Evolutionary conservation across 2,113 vertebrate genomes (phyloP), one percentile per base, ranked within the genome.

Genomic region (Chinchilla lanigera): DNA sequence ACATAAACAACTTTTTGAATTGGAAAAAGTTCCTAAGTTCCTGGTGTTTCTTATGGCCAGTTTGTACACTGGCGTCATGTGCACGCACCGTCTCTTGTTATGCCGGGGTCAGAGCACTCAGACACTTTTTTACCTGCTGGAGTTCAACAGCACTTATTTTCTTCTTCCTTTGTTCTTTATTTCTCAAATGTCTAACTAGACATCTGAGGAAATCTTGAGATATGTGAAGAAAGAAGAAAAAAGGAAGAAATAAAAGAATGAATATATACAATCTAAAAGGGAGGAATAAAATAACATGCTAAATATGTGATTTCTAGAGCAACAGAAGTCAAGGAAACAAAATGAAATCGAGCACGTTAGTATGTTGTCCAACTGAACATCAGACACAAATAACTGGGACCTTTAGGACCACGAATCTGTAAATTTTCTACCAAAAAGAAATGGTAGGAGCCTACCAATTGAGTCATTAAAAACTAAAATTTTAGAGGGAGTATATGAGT

Each of bases 191-290:
- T 75, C 61, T 73, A 90, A 94, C 35, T 4, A 44, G 80, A 12
- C 19, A 8, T 83, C 50, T 41, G 60, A 94, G 50, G 10, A 89
- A 96, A 94, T 50, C 44, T 86, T 92, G n/a, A 95, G 47, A 52
- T 61, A 22, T 1, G 24, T 4, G 20, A 97, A 33, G 41, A 83
- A 93, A 38, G 52, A 60, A 73, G 54, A 84, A 93, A 80, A 90
- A 80, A 60, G 24, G 56, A 54, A 14, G 6, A 67, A 82, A 41
- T 33, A 52, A 75, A 82, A 73, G 30, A 16, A 14, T 56, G 54
- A 69, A 41, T 54, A 33, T 24, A 47, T 20, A n/a, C 38, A 63
- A 85, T 41, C 26, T 87, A 56, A 75, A 93, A 61, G 2, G 4
- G 28, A 93, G 24, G 30, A 47, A 38, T 63, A 67, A 92, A 86